Percentiles rank a stretch among this genome's conserved stretches.
Conservation (phyloP, 2,888 invertebrate genomes). For the Drosophila buzzatii region DNA sequence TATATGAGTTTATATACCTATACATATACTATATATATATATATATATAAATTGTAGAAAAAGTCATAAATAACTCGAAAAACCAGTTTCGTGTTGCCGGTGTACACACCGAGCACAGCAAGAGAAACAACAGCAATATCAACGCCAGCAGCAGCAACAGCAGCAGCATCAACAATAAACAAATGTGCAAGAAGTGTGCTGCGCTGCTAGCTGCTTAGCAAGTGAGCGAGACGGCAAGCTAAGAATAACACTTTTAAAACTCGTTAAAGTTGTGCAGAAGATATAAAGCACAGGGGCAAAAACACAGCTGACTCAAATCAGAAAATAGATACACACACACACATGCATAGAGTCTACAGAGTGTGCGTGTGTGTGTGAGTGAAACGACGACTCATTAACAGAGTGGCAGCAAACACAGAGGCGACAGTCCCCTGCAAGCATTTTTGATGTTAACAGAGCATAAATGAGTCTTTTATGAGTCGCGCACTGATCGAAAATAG, state of each 20-base stretch:
- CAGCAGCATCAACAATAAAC: constrained; percentile 63
- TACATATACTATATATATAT: background rate
- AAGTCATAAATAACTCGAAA: constrained; percentile 81
- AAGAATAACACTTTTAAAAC: constrained; percentile 73
- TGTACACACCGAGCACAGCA: constrained; percentile 69
- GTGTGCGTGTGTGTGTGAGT: constrained; percentile 4
- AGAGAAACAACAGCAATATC: constrained; percentile 26
- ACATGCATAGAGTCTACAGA: background rate
- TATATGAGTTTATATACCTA: constrained; percentile 4
- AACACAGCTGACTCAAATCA: constrained; percentile 70
- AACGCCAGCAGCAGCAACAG: constrained; percentile 29
- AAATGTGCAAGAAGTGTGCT: constrained; percentile 76
- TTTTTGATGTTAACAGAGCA: too few species aligned
- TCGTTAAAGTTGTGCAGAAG: constrained; percentile 76
- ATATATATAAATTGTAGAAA: constrained; percentile 69
- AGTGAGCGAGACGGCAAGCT: constrained; percentile 52
- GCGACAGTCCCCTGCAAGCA: too few species aligned
- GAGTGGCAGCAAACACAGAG: constrained; percentile 20
- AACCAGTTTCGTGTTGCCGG: constrained; percentile 79
- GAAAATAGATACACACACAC: constrained; percentile 12
- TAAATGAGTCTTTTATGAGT: too few species aligned
- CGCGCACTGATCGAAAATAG: too few species aligned
- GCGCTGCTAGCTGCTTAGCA: constrained; percentile 10
- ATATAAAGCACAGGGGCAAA: constrained; percentile 61
- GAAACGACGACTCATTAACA: constrained; percentile 40